A percentile compares a stretch with the other conserved stretches of the same genome.
Evolutionary conservation across 2,113 vertebrate species (phyloP).

Genomic region (Myxocyprinus asiaticus): DNA sequence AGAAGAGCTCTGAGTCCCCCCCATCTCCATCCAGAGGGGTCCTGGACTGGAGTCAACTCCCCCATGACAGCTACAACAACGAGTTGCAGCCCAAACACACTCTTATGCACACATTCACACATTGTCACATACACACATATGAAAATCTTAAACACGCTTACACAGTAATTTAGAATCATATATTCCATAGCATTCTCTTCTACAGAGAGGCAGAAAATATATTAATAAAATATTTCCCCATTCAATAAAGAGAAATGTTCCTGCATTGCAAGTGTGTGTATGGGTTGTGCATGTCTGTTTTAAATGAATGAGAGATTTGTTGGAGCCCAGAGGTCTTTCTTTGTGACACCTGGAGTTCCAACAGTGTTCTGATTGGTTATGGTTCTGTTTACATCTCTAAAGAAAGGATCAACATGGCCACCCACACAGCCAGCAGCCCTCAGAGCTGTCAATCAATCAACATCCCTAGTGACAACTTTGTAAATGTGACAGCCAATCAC

Average conservation of each 20-base stretch:
- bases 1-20: constrained; percentile 42
- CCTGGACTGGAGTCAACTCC: constrained; percentile 51
- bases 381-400: constrained; percentile 53
- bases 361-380: constrained; percentile 31
- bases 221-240: too few relatives aligned
- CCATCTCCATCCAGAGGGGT: constrained; percentile 43
- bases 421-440: constrained; percentile 35
- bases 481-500: constrained; percentile 30
- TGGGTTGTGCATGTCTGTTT: neutral
- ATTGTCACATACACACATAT: neutral
- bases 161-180: too few relatives aligned
- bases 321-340: constrained; percentile 11
- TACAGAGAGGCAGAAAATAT: too few relatives aligned
- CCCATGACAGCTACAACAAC: constrained; percentile 58
- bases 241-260: too few relatives aligned
- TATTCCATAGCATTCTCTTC: too few relatives aligned
- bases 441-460: constrained; percentile 54
- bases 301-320: neutral
- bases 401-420: constrained; percentile 53
- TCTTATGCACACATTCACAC: neutral
- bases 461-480: constrained; percentile 2
- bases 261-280: neutral
- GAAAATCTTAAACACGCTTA: neutral
- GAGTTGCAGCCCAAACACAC: constrained; percentile 41
- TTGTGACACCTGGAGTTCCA: constrained; percentile 24